Evolutionary conservation across 1,140 invertebrate genomes (phyloP), one percentile per base, ranked within the genome.

Genomic region (Trichonephila clavata): DNA sequence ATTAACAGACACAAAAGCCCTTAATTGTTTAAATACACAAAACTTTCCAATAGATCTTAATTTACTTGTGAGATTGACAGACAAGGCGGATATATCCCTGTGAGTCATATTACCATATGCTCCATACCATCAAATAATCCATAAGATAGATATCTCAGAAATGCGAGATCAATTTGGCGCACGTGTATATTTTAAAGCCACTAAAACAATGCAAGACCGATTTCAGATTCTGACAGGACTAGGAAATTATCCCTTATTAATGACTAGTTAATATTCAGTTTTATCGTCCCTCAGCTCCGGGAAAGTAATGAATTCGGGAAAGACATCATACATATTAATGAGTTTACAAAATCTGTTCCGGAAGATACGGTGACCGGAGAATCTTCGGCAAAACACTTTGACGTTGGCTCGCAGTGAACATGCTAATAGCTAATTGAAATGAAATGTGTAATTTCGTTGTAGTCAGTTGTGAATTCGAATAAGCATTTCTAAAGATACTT

Each of bases 261-360:
- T 88, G 86, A 88, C 32, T 88, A 71, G 61, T 88, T 88, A 71
- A 63, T 88, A 88, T 71, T 88, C 86, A 68, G 86, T 88, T 88
- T 88, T 88, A 88, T 88, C 86, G 20, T 21, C 63, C 3, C 39
- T 4, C 20, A 3, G 27, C 27, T 39, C 18, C 20, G 43, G 20
- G 68, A 71, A 88, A 57, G 32, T 88, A 88, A 88, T 71, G 86
- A 68, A 71, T 88, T 88, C 86, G 24, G 60, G 63, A 39, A 32
- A 24, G 27, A 32, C 7, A 20, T 21, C 86, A 57, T 88, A 32
- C 86, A 88, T 88, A 88, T 88, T 71, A 57, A 88, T 88, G 86
- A 71, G 43, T 8, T 20, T n/a, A 59, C 14, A 20, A 5, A 20
- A 27, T 50, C 77, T 77, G 3, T 27, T 77, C 77, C 39, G 6